Evolutionary conservation across 2,113 vertebrate species (phyloP).

Genomic region (Dasypus novemcinctus): DNA sequence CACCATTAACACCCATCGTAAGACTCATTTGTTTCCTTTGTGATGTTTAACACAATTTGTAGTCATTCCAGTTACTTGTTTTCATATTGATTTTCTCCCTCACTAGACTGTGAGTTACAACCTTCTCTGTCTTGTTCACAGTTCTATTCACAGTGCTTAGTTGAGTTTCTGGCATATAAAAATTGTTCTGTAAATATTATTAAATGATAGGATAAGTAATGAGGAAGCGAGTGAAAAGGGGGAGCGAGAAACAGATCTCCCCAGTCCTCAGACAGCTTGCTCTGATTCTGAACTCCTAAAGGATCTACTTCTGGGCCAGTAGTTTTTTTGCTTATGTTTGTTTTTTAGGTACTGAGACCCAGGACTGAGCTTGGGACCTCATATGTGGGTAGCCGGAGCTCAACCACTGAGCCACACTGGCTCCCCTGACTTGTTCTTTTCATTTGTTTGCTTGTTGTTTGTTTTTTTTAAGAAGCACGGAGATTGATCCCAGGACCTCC

Average conservation of each 20-base stretch:
- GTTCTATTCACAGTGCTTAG: not conserved
- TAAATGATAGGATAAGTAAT: not conserved
- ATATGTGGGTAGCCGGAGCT: too few relatives aligned
- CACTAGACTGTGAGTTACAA: not conserved
- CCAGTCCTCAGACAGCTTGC: not conserved
- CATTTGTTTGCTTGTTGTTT: too few relatives aligned
- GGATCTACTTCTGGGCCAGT: not conserved
- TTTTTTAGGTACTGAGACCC: too few relatives aligned
- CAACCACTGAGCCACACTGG: too few relatives aligned
- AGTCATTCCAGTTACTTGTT: conserved; percentile 4
- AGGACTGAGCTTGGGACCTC: too few relatives aligned
- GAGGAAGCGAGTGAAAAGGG: not conserved
- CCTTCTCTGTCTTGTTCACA: not conserved
- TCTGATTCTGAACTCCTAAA: not conserved
- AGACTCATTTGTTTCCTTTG: not conserved
- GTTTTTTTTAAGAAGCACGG: too few relatives aligned
- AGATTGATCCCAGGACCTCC: too few relatives aligned
- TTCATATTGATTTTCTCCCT: not conserved
- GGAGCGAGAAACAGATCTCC: not conserved
- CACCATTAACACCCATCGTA: not conserved
- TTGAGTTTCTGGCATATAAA: not conserved
- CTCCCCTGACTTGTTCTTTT: too few relatives aligned
- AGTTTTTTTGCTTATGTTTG: not conserved
- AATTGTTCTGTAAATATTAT: not conserved
- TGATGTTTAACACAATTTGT: not conserved